Conservation (phyloP, 1,140 invertebrate genomes). For the Ridgeia piscesae region DNA sequence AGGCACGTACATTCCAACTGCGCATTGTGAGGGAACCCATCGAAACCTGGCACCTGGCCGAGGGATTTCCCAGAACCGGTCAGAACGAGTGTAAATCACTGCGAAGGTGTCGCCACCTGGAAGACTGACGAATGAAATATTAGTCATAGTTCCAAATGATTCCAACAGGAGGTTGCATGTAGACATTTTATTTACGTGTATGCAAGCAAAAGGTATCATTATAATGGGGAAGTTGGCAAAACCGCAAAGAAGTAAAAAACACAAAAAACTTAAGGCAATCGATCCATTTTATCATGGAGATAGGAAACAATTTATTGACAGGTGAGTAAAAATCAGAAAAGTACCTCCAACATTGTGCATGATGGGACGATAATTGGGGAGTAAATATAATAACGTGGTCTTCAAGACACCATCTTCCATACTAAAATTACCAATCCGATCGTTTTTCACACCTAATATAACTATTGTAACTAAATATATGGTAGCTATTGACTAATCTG, state of each 20-base stretch:
- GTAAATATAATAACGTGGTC: background rate
- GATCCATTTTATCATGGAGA: conserved; percentile 39
- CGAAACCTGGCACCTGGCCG: conserved; percentile 17
- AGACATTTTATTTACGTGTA: background rate
- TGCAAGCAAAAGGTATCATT: background rate
- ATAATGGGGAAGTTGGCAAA: conserved; percentile 44
- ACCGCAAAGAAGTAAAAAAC: conserved; percentile 45
- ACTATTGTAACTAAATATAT: too few species aligned
- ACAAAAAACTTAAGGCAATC: conserved; percentile 46
- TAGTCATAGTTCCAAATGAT: background rate
- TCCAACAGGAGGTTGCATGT: background rate
- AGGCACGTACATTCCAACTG: background rate
- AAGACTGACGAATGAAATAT: background rate
- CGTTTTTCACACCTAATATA: too few species aligned
- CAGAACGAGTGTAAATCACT: background rate
- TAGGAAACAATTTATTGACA: conserved; percentile 16
- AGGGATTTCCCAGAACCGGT: background rate
- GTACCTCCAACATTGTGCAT: background rate
- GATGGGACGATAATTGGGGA: background rate
- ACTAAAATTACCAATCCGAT: too few species aligned
- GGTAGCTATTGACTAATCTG: too few species aligned
- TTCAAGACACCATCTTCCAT: too few species aligned
- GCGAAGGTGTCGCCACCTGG: background rate
- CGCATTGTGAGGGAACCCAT: background rate
- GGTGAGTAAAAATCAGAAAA: background rate